A percentile compares a stretch with the other conserved stretches of the same genome.
phyloP scores from a whole-genome alignment of 2,797 vertebrate genomes.

The Ctenochaetus hawaiiensis region DNA sequence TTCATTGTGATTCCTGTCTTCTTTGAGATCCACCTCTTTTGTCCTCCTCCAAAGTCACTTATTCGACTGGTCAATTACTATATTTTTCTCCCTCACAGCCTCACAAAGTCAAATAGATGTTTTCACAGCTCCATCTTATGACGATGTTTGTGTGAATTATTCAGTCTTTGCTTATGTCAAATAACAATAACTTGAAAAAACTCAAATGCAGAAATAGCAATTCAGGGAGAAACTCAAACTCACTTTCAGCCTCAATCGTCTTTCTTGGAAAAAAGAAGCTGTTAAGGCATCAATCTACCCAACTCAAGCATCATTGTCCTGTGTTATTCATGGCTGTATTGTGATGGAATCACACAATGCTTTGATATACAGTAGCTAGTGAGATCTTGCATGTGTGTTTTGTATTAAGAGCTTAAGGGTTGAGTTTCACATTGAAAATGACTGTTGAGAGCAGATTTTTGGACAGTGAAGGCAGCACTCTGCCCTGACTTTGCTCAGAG shows the following conservation, averaged over 20 bases:
- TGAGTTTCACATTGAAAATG: constrained; percentile 52
- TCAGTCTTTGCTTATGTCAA: constrained; percentile 58
- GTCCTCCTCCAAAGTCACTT: constrained; percentile 63
- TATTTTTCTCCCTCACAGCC: constrained; percentile 62
- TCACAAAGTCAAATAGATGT: constrained; percentile 66
- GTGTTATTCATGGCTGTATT: constrained; percentile 8
- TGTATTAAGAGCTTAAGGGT: constrained; percentile 51
- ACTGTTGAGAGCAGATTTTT: constrained; percentile 59
- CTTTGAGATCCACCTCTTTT: constrained; percentile 57
- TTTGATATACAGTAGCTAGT: constrained; percentile 60
- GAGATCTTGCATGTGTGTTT: constrained; percentile 52
- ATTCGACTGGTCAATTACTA: constrained; percentile 66
- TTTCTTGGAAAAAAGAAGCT: constrained; percentile 38
- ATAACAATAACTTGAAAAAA: constrained; percentile 62
- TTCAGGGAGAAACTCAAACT: constrained; percentile 34
- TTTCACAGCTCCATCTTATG: constrained; percentile 44
- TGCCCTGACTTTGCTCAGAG: constrained; percentile 59
- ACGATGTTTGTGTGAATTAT: constrained; percentile 62
- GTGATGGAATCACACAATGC: constrained; percentile 23
- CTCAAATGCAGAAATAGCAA: constrained; percentile 46
- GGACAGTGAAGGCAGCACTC: constrained; percentile 53
- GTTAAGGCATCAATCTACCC: constrained; percentile 19
- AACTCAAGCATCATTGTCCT: constrained; percentile 18
- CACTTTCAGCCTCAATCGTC: not conserved
- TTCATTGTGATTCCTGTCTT: constrained; percentile 48